Conservation (phyloP, 2,113 vertebrate genomes). For the Oplegnathus fasciatus region DNA sequence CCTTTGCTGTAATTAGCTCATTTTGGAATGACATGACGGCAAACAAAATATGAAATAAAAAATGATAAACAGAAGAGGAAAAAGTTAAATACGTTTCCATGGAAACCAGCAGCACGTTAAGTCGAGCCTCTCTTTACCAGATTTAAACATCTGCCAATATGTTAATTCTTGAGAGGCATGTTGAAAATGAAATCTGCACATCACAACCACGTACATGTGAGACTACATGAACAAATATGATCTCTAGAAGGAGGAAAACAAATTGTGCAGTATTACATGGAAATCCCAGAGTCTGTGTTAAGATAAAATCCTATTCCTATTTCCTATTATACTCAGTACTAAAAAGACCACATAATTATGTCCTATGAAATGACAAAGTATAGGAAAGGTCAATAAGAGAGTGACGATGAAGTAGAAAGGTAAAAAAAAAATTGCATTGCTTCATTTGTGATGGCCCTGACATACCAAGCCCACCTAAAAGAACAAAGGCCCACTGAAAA, state of each 20-base stretch:
- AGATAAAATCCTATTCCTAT: neutral
- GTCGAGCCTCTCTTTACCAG: slow-evolving; percentile 17
- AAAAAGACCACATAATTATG: neutral
- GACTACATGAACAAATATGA: too few relatives aligned
- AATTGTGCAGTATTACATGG: slow-evolving; percentile 10
- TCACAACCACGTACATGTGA: neutral
- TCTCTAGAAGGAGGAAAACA: neutral
- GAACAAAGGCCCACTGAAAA: slow-evolving; percentile 4
- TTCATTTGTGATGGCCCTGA: neutral
- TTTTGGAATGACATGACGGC: slow-evolving; percentile 77
- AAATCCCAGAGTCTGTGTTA: neutral
- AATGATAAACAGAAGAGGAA: slow-evolving; percentile 58
- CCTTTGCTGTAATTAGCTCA: slow-evolving; percentile 81
- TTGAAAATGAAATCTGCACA: slow-evolving; percentile 22
- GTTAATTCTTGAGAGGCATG: slow-evolving; percentile 11
- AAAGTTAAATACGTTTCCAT: slow-evolving; percentile 55
- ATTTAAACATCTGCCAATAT: slow-evolving; percentile 33
- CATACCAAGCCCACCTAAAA: neutral
- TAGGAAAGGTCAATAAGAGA: neutral
- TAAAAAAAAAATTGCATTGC: neutral
- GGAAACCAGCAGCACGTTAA: slow-evolving; percentile 42
- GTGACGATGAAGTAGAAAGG: neutral
- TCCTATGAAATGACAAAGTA: neutral
- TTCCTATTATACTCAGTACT: neutral
- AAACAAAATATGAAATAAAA: slow-evolving; percentile 71